Conservation (phyloP, 2,888 invertebrate genomes). For the Amiota mariae region DNA sequence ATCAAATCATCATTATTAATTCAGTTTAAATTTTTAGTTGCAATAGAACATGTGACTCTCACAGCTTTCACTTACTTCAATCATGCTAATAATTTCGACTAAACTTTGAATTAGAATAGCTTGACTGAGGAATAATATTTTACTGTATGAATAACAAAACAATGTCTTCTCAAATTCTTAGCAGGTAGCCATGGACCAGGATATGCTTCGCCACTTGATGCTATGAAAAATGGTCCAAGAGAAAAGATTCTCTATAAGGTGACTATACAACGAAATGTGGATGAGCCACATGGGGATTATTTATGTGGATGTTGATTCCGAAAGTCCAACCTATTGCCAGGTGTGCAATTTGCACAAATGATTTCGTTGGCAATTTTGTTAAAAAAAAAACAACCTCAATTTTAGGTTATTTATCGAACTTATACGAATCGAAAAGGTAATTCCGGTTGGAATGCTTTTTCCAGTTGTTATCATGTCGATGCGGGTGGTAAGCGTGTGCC, state of each 20-base stretch:
- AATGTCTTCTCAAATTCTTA: constrained; percentile 30
- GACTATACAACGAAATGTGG: constrained; percentile 84
- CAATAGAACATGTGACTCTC: no score
- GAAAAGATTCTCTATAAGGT: constrained; percentile 92
- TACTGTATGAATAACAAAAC: no score
- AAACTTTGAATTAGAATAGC: no score
- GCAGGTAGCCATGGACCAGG: constrained; percentile 78
- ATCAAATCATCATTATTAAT: no score
- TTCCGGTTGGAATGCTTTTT: constrained; percentile 96
- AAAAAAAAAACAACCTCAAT: no score
- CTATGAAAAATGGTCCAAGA: constrained; percentile 84
- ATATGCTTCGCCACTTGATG: constrained; percentile 83
- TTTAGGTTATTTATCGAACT: constrained; percentile 88
- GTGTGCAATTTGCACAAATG: constrained; percentile 72
- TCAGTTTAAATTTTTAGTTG: no score
- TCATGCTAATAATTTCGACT: no score
- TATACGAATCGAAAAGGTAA: constrained; percentile 84
- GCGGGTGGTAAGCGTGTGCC: constrained; percentile 70
- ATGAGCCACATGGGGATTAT: constrained; percentile 83
- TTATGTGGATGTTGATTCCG: constrained; percentile 91
- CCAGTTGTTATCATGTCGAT: constrained; percentile 82
- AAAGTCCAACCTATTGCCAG: constrained; percentile 86
- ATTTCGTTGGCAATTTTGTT: neutral
- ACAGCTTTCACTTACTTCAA: no score
- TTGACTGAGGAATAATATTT: no score